Base-by-base conservation (phyloP, 2,113 vertebrate species). In the Thymallus thymallus region DNA sequence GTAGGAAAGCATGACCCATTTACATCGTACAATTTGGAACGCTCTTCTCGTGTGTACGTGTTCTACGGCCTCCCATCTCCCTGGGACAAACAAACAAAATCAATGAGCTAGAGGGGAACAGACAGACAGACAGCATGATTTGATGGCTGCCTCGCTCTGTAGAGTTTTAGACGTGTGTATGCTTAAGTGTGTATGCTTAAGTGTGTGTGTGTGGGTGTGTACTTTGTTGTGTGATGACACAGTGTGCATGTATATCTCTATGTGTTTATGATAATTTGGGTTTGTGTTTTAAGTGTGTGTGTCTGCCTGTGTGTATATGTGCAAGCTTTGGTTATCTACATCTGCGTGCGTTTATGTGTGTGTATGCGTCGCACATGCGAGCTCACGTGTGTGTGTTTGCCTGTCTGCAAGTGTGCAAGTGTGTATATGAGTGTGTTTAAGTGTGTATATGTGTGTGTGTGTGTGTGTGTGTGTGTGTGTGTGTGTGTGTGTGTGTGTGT, bases 1-100 rank as follows among this genome's bases (percentile, higher is more conserved):
- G 81, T 84, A 88, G 88, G 80, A 90, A 88, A 90, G 86, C 85
- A 90, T 92, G 90, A 92, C 91, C 92, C 90, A 92, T 87, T 92
- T 92, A 91, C 12, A 91, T 90, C 82, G 80, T 88, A 91, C 85
- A 87, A 91, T 92, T 92, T 92, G 85, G 88, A 90, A 87, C 58
- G 79, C 79, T 83, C 72, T 66, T 64, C 35, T 46, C 73, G 30
- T 70, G 74, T 48, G 29, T 69, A 63, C 41, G 73, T 58, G 72
- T 77, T 68, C 69, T 90, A 88, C 89, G 82, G 78, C 85, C 78
- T 88, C 73, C 68, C 77, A 76, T 77, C 76, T 86, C 91, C 84
- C n/a, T 32, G 72, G 91, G 89, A 90, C 88, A 89, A 85, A 88
- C 87, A 91, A 91, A 86, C 87, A 88, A 91, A 92, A 91, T 86